Base-by-base conservation (phyloP, 2,888 invertebrate genomes). In the Lordiphosa fenestrarum region DNA sequence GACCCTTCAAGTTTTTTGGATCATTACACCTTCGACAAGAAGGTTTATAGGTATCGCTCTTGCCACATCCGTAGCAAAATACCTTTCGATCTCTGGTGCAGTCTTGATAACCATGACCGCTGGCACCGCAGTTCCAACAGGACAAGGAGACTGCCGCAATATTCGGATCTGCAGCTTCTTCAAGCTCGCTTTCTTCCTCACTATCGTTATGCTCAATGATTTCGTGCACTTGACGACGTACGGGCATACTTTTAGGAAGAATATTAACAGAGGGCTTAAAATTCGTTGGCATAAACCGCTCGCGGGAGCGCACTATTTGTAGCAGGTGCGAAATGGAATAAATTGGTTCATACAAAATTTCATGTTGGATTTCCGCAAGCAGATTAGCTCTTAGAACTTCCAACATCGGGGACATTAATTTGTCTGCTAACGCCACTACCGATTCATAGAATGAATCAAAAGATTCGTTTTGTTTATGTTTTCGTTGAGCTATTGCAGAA, bases 51-150 rank as follows among this genome's bases (percentile, higher is more conserved):
- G 49, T 38, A 10, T 39, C 12, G 12, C 21, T 9, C n/a, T 7
- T 21, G 15, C 36, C 23, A 4, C n/a, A n/a, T n/a, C 52, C 42
- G 13, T 52, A 52, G 5, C 42, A 52, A 19, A 50, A 50, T 4
- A 50, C 49, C 1, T 25, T 23, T 1, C 23, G 23, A 10, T 30
- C 48, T 2, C 4, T 38, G 13, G 12, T 23, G 38, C 38, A 49
- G 9, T 49, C 25, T 25, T 38, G 25, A 30, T 38, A 38, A n/a
- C 15, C 15, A n/a, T 42, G 42, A 6, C 42, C 42, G 12, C 12
- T 4, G 9, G 12, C 21, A 1, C 7, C 36, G 6, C 25, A 40
- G 10, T 40, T 40, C 12, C 21, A 50, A 12, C 50, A 50, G 4
- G 50, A n/a, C 7, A 37, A 6, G 2, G 25, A 4, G 7, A 49